A percentile compares a stretch with the other conserved stretches of the same genome.
Conservation (phyloP, 2,888 invertebrate species). For the Drosophila rellima region DNA sequence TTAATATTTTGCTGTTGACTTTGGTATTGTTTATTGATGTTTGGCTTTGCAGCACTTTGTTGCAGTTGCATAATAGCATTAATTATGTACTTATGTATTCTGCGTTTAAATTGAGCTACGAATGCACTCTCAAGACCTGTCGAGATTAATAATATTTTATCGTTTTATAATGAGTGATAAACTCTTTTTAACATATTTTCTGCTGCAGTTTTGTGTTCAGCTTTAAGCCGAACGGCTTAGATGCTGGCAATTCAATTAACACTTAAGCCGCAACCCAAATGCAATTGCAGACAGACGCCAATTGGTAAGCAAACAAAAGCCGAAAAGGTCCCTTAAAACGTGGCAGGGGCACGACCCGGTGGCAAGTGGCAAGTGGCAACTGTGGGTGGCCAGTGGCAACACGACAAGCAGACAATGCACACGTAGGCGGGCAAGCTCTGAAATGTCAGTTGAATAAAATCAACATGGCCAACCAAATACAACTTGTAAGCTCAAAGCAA, state of each 20-base stretch:
- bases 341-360: neutral
- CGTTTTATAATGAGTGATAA: no score
- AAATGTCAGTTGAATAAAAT: constrained; percentile 76
- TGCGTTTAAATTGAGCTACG: constrained; percentile 34
- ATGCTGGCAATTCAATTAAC: constrained; percentile 68
- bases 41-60: constrained; percentile 46
- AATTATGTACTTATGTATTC: constrained; percentile 23
- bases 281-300: constrained; percentile 63
- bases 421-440: constrained; percentile 45
- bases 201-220: constrained; percentile 2
- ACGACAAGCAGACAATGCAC: constrained; percentile 21
- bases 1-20: constrained; percentile 40
- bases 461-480: constrained; percentile 59
- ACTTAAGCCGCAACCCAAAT: constrained; percentile 67
- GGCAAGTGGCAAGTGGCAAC: constrained; percentile 18
- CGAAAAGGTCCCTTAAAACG: constrained; percentile 35
- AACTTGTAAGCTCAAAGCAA: constrained; percentile 38
- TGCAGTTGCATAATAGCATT: constrained; percentile 66
- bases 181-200: constrained; percentile 6
- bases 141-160: neutral
- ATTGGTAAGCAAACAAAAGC: constrained; percentile 70
- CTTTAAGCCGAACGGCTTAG: constrained; percentile 36
- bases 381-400: constrained; percentile 16
- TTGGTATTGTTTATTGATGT: constrained; percentile 42
- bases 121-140: constrained; percentile 45